Conservation (phyloP, 2,113 vertebrate genomes). For the Gnathonemus longibarbis region DNA sequence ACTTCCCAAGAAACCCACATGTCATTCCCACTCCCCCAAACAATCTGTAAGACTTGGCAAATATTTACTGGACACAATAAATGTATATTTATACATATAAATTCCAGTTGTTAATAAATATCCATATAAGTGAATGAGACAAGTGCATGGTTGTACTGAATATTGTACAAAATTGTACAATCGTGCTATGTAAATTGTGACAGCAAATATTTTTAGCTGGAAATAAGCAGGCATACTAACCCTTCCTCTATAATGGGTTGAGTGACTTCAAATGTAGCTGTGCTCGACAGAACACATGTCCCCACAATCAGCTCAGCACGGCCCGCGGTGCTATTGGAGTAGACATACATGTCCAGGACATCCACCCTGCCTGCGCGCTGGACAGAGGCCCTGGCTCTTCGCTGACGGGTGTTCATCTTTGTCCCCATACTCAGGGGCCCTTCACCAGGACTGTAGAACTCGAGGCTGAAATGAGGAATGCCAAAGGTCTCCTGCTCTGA, state of each 20-base stretch:
- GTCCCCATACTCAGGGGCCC: constrained; percentile 36
- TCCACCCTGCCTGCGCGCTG: background rate
- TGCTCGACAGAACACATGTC: constrained; percentile 38
- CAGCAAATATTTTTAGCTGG: background rate
- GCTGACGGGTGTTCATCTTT: background rate
- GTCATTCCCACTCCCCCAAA: background rate
- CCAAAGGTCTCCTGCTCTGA: constrained; percentile 43
- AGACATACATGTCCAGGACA: constrained; percentile 45
- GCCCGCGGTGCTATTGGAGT: constrained; percentile 33
- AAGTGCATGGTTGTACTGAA: background rate
- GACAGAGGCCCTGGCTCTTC: background rate
- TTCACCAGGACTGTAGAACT: constrained; percentile 39
- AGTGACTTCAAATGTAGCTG: constrained; percentile 29
- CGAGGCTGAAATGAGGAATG: constrained; percentile 22
- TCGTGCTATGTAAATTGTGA: background rate
- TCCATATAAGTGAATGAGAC: background rate
- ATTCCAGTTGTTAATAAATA: background rate
- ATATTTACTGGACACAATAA: background rate
- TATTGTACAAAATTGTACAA: too few species aligned
- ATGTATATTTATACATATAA: background rate
- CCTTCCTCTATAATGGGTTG: constrained; percentile 32
- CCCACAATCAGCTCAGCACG: constrained; percentile 43
- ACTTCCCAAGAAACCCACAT: background rate
- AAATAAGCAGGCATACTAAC: constrained; percentile 39
- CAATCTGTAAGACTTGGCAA: background rate